A percentile compares a stretch with the other conserved stretches of the same genome.
phyloP scores from a whole-genome alignment of 1,140 invertebrate genomes.

The Doryteuthis pealeii region DNA sequence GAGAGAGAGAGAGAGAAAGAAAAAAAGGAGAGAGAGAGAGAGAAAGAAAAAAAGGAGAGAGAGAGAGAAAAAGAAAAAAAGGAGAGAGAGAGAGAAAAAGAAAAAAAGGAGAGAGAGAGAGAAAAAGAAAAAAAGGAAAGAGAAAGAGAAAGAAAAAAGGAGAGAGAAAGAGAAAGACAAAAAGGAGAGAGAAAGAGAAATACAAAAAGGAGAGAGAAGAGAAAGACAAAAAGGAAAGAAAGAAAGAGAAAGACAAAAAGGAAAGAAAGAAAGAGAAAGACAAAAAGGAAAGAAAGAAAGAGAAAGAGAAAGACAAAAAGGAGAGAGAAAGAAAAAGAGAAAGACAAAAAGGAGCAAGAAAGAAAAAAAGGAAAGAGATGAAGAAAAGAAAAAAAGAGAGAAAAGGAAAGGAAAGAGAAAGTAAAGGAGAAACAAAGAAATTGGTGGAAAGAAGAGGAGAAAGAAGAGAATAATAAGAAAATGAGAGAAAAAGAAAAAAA shows the following conservation, averaged over 20 bases:
- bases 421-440: no score
- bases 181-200: background rate
- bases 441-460: no score
- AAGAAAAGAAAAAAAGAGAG: no score
- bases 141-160: background rate
- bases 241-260: background rate
- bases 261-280: background rate
- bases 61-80: background rate
- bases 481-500: no score
- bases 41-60: background rate
- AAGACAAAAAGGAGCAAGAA: background rate
- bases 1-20: background rate
- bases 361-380: background rate
- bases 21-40: background rate
- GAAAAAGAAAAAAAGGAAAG: background rate
- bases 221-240: background rate
- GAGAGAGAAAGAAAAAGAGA: background rate
- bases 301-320: background rate
- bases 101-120: background rate
- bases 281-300: background rate
- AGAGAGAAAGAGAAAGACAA: background rate
- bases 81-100: no score
- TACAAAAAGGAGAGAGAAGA: background rate
- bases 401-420: no score
- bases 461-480: no score